These are phyloP conservation scores for Euschistus heros DNA, from an alignment of 1,140 invertebrate genomes.

Conservation along the genomic window DNA sequence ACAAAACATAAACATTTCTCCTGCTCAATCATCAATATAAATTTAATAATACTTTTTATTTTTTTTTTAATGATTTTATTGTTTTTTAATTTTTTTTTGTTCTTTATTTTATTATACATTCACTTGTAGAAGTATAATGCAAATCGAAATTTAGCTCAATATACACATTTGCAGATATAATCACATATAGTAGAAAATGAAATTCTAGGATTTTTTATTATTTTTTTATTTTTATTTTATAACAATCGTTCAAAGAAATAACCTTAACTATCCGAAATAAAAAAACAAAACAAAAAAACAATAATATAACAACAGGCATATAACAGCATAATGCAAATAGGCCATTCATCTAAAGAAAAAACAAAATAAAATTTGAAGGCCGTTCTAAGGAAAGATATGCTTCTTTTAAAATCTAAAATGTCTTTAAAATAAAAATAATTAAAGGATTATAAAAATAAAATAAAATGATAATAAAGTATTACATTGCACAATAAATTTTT, in stretches of 20 bases:
- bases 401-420: not conserved
- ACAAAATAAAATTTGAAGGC: not conserved
- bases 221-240: too few relatives aligned
- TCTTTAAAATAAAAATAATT: not conserved
- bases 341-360: not conserved
- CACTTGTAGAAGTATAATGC: not conserved
- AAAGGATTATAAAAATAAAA: not conserved
- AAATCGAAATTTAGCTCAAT: constrained; percentile 7
- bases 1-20: constrained; percentile 7
- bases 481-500: not conserved
- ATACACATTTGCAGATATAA: constrained; percentile 5
- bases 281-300: not conserved
- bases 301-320: not conserved
- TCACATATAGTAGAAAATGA: constrained; percentile 4
- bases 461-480: not conserved
- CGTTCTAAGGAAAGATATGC: not conserved
- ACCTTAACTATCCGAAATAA: not conserved
- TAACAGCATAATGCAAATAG: not conserved
- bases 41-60: constrained; percentile 16
- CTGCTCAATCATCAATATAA: constrained; percentile 12
- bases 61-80: constrained; percentile 12
- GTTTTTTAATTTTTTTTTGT: not conserved
- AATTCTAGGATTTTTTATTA: not conserved
- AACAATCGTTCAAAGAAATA: too few relatives aligned
- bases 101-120: constrained; percentile 9